Evolutionary conservation across 1,140 invertebrate species (phyloP), one percentile per base, ranked within the genome.

Genomic region (Apis cerana): DNA sequence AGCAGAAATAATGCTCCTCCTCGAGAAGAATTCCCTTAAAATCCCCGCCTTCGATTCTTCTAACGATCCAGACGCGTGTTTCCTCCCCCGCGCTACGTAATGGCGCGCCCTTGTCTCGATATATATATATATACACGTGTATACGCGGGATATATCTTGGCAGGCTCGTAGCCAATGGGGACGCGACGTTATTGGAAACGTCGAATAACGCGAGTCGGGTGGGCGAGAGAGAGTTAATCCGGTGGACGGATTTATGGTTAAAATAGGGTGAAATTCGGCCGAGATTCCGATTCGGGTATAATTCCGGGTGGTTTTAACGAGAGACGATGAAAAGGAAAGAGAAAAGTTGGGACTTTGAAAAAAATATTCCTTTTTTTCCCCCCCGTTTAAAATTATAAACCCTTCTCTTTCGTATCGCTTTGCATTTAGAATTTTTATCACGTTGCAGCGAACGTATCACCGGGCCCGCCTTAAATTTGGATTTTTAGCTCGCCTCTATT

Each of bases 181-280:
- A 19, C 27, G 62, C 9, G 50, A n/a, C 33, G 74, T 81, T 81
- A 81, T 81, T 67, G 79, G 79, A 81, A 81, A 81, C 61, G 79
- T 75, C 70, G 70, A 81, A 75, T 50, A 62, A 54, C 62, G 52
- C 33, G 58, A 58, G n/a, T n/a, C 58, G 27, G 27, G 54, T 4
- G 70, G 21, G 64, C 67, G 33, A 15, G n/a, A 43, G 56, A 19
- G n/a, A n/a, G 48, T 62, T 21, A 23, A 33, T n/a, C 27, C 21
- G 12, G 5, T 15, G 52, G 65, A 69, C 50, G 52, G 21, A 54
- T 68, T 33, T 33, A 33, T 33, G 1, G 2, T 33, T 27, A 1
- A 27, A 27, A 27, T 27, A 27, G 27, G 27, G 27, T 2, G 27
- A 27, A 27, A 27, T 33, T 33, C 75, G 62, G 43, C 11, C 50